Base-by-base conservation (phyloP, 2,797 vertebrate species). In the Thalassophryne amazonica region DNA sequence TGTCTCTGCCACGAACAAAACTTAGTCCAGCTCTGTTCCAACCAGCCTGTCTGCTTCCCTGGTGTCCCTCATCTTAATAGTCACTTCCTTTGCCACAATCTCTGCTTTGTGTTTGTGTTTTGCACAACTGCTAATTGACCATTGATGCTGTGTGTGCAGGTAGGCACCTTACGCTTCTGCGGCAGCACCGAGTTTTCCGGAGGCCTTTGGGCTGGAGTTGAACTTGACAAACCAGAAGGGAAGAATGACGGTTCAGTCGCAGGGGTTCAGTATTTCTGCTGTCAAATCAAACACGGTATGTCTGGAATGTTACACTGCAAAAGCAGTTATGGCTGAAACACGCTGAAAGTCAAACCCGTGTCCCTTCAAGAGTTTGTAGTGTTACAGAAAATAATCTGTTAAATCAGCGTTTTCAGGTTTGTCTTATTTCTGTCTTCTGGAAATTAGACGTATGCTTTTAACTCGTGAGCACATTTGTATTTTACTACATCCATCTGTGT, bases 201-300 rank as follows among this genome's bases (percentile, higher is more conserved):
- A 27, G 97, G 97, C 7, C 93, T 97, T 28, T 99, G 97, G 96
- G 96, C 96, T 10, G 97, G 97, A 21, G 76, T 99, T 73, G 96
- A 98, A 72, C 86, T 99, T 36, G 93, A 95, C 66, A 94, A 94
- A 65, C 86, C 96, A 0, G 96, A 98, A 66, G 97, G 97, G 13
- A 99, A 98, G 85, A 98, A 99, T 34, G 89, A 96, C 1, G 96
- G 96, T 49, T 94, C 93, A 0, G 94, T 98, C 17, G 95, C 94
- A 1, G 95, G 88, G 32, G 86, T 98, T 36, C 95, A 96, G 76
- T 99, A 99, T 78, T 98, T 99, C 67, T 94, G 89, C 53, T 99
- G 97, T 52, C 88, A 81, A 1, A 63, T 89, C 5, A 96, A 94
- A 83, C 87, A 88, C 0, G 97, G 97, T 98, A 66, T 15, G 68